phyloP scores from a whole-genome alignment of 2,888 invertebrate genomes.

The Aelia acuminata region DNA sequence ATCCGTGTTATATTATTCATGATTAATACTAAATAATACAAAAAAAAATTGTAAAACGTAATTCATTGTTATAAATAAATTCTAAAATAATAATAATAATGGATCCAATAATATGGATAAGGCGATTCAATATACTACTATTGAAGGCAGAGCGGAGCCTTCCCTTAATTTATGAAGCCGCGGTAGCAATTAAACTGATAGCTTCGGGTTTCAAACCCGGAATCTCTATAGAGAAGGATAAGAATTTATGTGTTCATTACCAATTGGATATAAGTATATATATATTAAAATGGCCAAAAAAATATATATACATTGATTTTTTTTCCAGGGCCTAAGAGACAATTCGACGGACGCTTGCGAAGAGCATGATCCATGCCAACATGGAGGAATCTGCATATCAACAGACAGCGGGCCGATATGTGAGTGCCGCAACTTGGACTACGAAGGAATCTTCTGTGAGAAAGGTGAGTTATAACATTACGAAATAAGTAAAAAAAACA shows the following conservation, averaged over 20 bases:
- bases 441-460: conserved; percentile 94
- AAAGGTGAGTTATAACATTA: conserved; percentile 80
- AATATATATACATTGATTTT: no score
- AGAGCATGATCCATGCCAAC: conserved; percentile 91
- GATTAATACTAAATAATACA: no score
- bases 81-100: background rate
- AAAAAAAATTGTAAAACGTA: no score
- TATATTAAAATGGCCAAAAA: background rate
- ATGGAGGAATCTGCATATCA: conserved; percentile 95
- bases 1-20: no score
- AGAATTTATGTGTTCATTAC: background rate
- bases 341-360: conserved; percentile 89
- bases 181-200: conserved; percentile 6
- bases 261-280: background rate
- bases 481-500: no score
- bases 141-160: background rate
- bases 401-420: conserved; percentile 95
- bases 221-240: background rate
- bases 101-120: background rate
- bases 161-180: conserved; percentile 7
- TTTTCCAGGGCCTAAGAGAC: conserved; percentile 71
- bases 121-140: background rate
- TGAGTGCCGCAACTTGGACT: conserved; percentile 94
- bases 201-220: background rate
- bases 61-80: background rate